These are phyloP conservation scores for Irena cyanogastra DNA, from an alignment of 2,113 vertebrate genomes.

Conservation along the genomic window DNA sequence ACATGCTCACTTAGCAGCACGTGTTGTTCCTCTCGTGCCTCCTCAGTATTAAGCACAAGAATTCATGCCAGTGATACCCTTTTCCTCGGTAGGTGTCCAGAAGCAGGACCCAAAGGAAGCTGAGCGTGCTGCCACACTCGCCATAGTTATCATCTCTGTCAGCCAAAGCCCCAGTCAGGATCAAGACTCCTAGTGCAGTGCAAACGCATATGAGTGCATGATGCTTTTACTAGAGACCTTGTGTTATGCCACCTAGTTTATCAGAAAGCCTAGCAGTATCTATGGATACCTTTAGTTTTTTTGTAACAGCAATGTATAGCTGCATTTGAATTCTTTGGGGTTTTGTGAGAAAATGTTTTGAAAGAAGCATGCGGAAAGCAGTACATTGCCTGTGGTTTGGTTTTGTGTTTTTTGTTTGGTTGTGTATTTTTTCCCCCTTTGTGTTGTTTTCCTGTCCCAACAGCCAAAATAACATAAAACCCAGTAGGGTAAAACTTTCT, in stretches of 20 bases:
- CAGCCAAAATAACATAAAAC: not conserved
- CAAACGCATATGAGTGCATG: not conserved
- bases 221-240: not conserved
- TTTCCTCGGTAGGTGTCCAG: not conserved
- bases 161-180: not conserved
- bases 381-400: not conserved
- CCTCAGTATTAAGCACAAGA: not conserved
- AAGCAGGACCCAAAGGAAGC: not conserved
- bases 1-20: not conserved
- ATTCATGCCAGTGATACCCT: not conserved
- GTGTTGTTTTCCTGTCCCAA: not conserved
- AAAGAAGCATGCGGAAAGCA: not conserved
- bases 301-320: not conserved
- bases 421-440: not conserved
- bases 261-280: not conserved
- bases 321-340: not conserved
- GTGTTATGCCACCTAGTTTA: not conserved
- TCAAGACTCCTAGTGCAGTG: not conserved
- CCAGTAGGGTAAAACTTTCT: not conserved
- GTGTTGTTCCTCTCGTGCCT: not conserved
- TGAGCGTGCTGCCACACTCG: rapidly evolving
- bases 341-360: not conserved
- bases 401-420: not conserved
- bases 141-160: not conserved
- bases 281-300: not conserved